Percentiles rank a stretch among this genome's conserved stretches.
These are phyloP conservation scores for Epizoanthus illoricatus DNA, from an alignment of 92 coral and sea anemone genomes.

Conservation along the genomic window DNA sequence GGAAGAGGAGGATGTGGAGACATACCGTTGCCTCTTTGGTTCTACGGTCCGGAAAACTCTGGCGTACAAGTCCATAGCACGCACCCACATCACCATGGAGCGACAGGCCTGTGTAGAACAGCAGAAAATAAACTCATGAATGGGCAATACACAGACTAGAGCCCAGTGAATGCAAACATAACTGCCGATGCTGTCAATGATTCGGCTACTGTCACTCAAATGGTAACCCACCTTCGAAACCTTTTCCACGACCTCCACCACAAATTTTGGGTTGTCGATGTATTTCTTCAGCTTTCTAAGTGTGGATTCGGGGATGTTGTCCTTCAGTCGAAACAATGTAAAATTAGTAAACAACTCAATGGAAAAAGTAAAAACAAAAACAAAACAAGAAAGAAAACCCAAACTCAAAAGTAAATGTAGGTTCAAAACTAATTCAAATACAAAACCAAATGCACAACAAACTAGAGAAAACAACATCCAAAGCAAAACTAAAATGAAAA, in stretches of 20 bases:
- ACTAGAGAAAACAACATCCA: background rate
- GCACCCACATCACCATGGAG: slow-evolving; percentile 99
- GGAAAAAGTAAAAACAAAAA: background rate
- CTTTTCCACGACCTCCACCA: slow-evolving; percentile 93
- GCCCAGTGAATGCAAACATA: background rate
- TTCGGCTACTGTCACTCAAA: no score
- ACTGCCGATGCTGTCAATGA: no score
- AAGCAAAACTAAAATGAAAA: background rate
- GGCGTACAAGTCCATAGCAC: slow-evolving; percentile 96
- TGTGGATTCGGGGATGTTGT: slow-evolving; percentile 86
- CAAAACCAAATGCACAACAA: background rate
- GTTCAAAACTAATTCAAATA: background rate
- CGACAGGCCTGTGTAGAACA: slow-evolving; percentile 74
- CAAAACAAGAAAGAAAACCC: background rate
- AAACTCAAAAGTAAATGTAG: background rate
- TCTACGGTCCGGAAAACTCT: slow-evolving; percentile 94
- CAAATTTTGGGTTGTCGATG: slow-evolving; percentile 96
- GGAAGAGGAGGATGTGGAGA: no score
- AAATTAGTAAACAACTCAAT: background rate
- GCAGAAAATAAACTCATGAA: background rate
- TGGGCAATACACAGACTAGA: background rate
- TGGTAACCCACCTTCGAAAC: slow-evolving; percentile 77
- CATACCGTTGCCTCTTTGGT: slow-evolving; percentile 85
- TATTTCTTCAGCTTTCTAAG: slow-evolving; percentile 89
- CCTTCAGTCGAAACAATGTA: slow-evolving; percentile 45